Evolutionary conservation across 2,797 vertebrate species (phyloP).

Genomic region (Acipenser ruthenus): DNA sequence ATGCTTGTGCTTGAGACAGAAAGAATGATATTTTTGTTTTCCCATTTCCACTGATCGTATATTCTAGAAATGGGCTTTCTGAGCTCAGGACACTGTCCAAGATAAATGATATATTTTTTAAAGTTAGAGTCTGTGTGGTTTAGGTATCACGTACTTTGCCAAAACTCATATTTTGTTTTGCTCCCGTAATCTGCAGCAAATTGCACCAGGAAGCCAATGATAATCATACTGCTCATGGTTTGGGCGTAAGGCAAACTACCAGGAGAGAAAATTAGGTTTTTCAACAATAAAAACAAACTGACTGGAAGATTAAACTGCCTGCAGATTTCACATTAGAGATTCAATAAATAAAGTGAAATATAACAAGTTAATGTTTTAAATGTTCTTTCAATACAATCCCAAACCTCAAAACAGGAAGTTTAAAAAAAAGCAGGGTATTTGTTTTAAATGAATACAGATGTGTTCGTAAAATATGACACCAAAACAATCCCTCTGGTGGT

Average conservation of each 20-base stretch:
- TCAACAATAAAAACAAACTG: conserved; percentile 57
- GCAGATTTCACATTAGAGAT: conserved; percentile 44
- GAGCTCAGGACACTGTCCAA: conserved; percentile 34
- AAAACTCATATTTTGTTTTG: conserved; percentile 67
- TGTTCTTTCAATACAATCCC: conserved; percentile 25
- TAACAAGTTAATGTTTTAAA: conserved; percentile 32
- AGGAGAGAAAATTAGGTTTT: conserved; percentile 47
- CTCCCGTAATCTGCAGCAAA: conserved; percentile 42
- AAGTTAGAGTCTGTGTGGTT: conserved; percentile 24
- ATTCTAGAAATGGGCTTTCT: conserved; percentile 27
- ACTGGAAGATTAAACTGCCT: conserved; percentile 23
- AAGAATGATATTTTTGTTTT: conserved; percentile 25
- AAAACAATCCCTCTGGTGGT: background rate
- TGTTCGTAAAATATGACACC: background rate
- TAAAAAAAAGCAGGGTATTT: background rate
- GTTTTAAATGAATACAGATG: conserved; percentile 1
- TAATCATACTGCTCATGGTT: conserved; percentile 64
- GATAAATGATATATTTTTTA: conserved; percentile 59
- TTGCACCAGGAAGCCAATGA: conserved; percentile 46
- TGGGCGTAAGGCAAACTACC: conserved; percentile 47
- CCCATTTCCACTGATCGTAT: conserved; percentile 19
- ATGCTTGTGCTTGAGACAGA: conserved; percentile 17
- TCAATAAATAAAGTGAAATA: conserved; percentile 28
- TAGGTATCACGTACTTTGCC: conserved; percentile 29
- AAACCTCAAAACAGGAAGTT: conserved; percentile 18